phyloP scores from a whole-genome alignment of 1,140 invertebrate species.

The Thaumatotibia leucotreta region DNA sequence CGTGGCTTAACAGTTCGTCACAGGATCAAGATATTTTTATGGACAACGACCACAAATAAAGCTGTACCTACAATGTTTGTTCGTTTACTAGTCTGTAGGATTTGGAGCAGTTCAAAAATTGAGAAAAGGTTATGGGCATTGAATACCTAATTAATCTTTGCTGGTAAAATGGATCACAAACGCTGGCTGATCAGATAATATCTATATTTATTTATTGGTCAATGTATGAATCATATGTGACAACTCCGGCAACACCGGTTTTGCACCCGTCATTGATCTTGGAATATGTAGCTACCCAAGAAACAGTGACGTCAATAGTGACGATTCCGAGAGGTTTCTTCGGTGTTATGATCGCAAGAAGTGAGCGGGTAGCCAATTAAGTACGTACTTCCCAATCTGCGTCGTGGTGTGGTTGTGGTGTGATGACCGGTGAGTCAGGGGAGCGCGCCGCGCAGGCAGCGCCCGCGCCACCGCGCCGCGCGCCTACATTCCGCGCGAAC shows the following conservation, averaged over 20 bases:
- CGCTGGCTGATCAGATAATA: too few species aligned
- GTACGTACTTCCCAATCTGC: conserved; percentile 55
- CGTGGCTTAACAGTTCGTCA: too few species aligned
- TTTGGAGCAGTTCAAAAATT: too few species aligned
- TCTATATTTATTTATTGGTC: not conserved
- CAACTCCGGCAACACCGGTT: not conserved
- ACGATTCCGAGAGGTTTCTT: not conserved
- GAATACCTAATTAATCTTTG: too few species aligned
- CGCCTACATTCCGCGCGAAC: conserved; percentile 66
- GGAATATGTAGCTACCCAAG: not conserved
- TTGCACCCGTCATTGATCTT: not conserved
- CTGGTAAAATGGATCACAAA: too few species aligned
- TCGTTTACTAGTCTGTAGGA: too few species aligned
- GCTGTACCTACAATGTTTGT: too few species aligned
- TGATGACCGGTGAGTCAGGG: conserved; percentile 46
- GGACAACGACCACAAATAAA: too few species aligned
- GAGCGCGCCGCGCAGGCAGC: conserved; percentile 34
- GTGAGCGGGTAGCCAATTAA: conserved; percentile 37
- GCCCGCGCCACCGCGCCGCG: conserved; percentile 35
- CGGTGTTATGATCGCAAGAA: conserved; percentile 34
- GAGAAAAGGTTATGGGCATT: too few species aligned
- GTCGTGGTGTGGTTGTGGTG: conserved; percentile 36
- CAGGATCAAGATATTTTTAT: too few species aligned
- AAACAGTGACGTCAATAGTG: conserved; percentile 39
- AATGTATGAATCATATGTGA: not conserved